Evolutionary conservation across 2,113 vertebrate species (phyloP).

Genomic region (Zootoca vivipara): DNA sequence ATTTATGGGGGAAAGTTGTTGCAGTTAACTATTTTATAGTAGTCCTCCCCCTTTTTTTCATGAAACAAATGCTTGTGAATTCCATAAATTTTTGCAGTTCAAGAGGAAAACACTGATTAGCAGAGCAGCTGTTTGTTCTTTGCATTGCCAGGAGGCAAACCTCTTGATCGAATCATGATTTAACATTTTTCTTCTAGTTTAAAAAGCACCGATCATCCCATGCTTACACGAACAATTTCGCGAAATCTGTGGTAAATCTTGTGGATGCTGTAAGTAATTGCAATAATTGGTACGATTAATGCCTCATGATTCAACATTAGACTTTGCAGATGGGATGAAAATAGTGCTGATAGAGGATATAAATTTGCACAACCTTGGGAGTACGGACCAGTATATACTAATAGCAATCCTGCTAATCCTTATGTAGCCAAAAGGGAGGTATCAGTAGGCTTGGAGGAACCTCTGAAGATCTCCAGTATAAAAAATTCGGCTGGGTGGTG

Average conservation of each 20-base stretch:
- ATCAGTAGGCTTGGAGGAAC: too few species aligned
- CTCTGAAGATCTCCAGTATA: too few species aligned
- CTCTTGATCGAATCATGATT: slow-evolving; percentile 39
- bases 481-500: too few species aligned
- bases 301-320: background rate
- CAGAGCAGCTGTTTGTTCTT: slow-evolving; percentile 16
- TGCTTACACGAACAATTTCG: slow-evolving; percentile 88
- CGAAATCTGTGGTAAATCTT: slow-evolving; percentile 96
- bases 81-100: background rate
- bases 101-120: background rate
- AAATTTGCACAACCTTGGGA: background rate
- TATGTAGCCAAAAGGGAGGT: too few species aligned
- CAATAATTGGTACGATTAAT: slow-evolving; percentile 8
- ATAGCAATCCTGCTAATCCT: too few species aligned
- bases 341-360: background rate
- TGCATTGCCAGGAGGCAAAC: slow-evolving; percentile 34
- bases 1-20: background rate
- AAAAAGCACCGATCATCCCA: slow-evolving; percentile 84
- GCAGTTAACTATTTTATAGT: background rate
- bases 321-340: background rate
- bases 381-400: too few species aligned
- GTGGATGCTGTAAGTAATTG: slow-evolving; percentile 94
- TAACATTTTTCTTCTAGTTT: slow-evolving; percentile 77
- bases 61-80: background rate
- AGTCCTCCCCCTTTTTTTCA: background rate